phyloP scores from a whole-genome alignment of 2,113 vertebrate genomes.

The Calonectris borealis region DNA sequence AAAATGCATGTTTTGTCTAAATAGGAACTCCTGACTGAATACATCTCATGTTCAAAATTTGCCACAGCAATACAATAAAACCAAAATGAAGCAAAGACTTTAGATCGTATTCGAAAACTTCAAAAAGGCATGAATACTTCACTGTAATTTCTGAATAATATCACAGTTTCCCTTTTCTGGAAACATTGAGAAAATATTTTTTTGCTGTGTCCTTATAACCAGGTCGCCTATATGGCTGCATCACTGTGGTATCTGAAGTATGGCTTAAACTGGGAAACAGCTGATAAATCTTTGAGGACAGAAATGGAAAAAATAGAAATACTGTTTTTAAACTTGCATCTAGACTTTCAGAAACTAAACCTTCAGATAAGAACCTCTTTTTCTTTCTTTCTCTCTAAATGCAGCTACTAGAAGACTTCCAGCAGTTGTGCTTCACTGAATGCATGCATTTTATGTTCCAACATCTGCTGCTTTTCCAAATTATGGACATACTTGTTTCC shows the following conservation, averaged over 20 bases:
- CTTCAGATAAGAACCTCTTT: background rate
- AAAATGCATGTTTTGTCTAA: background rate
- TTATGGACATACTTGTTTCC: background rate
- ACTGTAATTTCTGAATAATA: background rate
- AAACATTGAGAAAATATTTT: background rate
- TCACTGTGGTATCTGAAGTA: background rate
- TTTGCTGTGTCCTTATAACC: background rate
- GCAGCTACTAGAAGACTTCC: background rate
- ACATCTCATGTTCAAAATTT: background rate
- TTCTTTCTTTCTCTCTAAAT: background rate
- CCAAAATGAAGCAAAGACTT: background rate
- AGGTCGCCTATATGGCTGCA: background rate
- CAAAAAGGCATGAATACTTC: background rate
- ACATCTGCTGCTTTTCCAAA: conserved; percentile 17
- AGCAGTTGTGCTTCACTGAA: background rate
- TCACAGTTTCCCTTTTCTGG: background rate
- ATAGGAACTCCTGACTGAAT: background rate
- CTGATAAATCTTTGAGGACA: background rate
- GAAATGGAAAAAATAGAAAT: background rate
- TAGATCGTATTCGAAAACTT: background rate
- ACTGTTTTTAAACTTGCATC: background rate
- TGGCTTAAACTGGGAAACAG: background rate
- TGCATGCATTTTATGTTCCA: background rate
- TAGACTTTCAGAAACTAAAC: background rate
- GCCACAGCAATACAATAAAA: background rate